These are phyloP conservation scores for Hipposideros armiger DNA, from an alignment of 2,113 vertebrate species.

Conservation along the genomic window DNA sequence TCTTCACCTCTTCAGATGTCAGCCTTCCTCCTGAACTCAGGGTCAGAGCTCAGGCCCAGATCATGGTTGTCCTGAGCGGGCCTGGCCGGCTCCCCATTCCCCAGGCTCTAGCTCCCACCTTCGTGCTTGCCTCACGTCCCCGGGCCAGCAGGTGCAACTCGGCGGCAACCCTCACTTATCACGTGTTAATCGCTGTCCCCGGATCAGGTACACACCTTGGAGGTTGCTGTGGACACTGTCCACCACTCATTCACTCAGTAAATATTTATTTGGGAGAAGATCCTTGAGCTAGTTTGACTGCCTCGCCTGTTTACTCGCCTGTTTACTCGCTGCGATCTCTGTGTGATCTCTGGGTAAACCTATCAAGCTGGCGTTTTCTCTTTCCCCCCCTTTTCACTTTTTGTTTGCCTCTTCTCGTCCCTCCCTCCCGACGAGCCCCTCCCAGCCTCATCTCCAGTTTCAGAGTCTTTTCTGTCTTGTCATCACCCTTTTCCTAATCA, in stretches of 20 bases:
- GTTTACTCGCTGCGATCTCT: neutral
- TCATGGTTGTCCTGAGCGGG: rapidly evolving
- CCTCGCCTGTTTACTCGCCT: neutral
- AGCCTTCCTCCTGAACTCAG: neutral
- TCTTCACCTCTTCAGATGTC: neutral
- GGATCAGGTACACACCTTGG: too few relatives aligned
- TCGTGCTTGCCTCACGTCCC: neutral
- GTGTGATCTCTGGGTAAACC: neutral
- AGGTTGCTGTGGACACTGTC: neutral
- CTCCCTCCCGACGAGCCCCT: rapidly evolving
- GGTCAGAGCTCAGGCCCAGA: neutral
- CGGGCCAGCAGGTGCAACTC: neutral
- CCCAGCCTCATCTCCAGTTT: neutral
- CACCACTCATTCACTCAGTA: neutral
- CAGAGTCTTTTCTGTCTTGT: neutral
- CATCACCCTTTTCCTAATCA: neutral
- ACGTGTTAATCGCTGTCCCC: rapidly evolving
- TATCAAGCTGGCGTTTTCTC: too few relatives aligned
- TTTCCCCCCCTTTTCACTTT: neutral
- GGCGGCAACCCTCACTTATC: neutral
- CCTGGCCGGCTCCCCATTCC: neutral
- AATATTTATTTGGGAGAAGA: neutral
- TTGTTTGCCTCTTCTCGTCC: neutral
- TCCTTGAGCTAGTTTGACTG: neutral
- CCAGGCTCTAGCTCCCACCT: neutral